Conservation (phyloP, 1,140 invertebrate genomes). For the Agrilus planipennis region DNA sequence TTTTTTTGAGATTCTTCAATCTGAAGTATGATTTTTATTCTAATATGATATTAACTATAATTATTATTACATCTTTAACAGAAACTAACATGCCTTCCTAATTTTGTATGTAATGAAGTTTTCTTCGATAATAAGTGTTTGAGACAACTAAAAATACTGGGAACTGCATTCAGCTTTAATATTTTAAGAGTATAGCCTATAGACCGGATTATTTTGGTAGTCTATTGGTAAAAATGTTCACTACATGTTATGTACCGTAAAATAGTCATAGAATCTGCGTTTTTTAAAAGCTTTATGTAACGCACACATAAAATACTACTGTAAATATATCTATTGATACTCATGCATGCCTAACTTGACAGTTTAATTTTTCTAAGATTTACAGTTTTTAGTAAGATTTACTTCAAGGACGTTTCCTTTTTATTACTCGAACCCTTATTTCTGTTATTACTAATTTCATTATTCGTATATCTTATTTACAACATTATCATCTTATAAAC, state of each 20-base stretch:
- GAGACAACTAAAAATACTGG: constrained; percentile 1
- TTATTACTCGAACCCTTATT: too few species aligned
- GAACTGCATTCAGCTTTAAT: constrained; percentile 4
- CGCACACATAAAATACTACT: too few species aligned
- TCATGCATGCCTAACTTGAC: too few species aligned
- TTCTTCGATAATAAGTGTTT: neutral
- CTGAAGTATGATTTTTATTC: neutral
- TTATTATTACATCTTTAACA: neutral
- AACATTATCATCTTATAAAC: too few species aligned
- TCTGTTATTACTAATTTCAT: too few species aligned
- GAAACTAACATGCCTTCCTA: neutral
- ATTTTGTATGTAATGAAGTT: neutral
- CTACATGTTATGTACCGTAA: neutral
- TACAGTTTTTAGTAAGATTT: too few species aligned
- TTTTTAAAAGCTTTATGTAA: neutral
- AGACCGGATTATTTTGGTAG: neutral
- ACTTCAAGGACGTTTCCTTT: too few species aligned
- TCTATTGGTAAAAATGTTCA: neutral
- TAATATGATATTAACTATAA: neutral
- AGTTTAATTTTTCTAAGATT: too few species aligned
- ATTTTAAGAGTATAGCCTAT: neutral
- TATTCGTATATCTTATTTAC: too few species aligned
- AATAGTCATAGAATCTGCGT: constrained; percentile 1
- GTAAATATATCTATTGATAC: too few species aligned
- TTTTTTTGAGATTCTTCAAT: too few species aligned